phyloP scores from a whole-genome alignment of 2,888 invertebrate species.

The Leptinotarsa haldemani region DNA sequence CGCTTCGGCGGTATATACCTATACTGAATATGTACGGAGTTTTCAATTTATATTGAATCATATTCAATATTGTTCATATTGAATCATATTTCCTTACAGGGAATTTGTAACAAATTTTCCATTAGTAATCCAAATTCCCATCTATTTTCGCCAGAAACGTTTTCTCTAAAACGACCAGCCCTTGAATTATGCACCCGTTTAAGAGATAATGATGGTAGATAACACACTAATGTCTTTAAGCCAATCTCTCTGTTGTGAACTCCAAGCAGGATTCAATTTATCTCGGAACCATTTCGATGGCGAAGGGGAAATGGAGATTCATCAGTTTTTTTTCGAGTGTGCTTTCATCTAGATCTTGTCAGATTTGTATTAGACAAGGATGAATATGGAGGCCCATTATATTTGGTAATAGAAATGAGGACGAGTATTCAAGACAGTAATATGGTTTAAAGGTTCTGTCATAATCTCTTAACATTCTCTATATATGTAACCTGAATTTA shows the following conservation, averaged over 20 bases:
- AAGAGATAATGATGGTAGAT: slow-evolving; percentile 48
- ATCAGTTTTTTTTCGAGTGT: background rate
- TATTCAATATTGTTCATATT: too few species aligned
- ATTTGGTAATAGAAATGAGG: background rate
- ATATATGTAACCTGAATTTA: too few species aligned
- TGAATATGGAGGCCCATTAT: background rate
- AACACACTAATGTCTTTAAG: slow-evolving; percentile 45
- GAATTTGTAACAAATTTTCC: too few species aligned
- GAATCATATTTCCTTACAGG: too few species aligned
- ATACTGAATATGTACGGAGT: too few species aligned
- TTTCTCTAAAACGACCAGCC: slow-evolving; percentile 41
- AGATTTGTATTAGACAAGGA: background rate
- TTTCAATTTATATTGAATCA: too few species aligned
- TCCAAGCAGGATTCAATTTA: slow-evolving; percentile 8
- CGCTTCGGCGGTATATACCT: too few species aligned
- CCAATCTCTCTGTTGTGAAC: slow-evolving; percentile 22
- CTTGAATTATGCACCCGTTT: slow-evolving; percentile 49
- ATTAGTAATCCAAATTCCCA: too few species aligned
- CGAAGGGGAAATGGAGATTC: background rate
- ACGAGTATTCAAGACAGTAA: background rate
- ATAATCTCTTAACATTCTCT: too few species aligned
- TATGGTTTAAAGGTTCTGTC: too few species aligned
- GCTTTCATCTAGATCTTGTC: slow-evolving; percentile 2
- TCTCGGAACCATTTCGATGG: background rate
- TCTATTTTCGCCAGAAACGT: background rate